A percentile compares a stretch with the other conserved stretches of the same genome.
Conservation (phyloP, 2,113 vertebrate species). For the Oryzias celebensis region DNA sequence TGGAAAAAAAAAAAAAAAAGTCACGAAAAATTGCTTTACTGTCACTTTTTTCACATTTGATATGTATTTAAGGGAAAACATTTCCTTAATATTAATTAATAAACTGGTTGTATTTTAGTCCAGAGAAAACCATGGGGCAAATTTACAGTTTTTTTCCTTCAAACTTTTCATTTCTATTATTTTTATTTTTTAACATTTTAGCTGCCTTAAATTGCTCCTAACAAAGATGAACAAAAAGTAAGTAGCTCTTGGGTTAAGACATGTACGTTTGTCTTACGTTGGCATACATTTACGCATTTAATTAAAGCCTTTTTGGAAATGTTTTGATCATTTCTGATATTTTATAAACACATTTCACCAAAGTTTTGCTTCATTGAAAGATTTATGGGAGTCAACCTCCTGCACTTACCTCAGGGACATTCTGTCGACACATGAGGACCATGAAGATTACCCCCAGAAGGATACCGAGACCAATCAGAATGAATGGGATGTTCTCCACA, state of each 20-base stretch:
- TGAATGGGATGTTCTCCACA: constrained; percentile 86
- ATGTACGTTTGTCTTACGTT: too few relatives aligned
- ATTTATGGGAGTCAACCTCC: background rate
- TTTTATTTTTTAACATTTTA: background rate
- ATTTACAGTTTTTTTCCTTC: too few relatives aligned
- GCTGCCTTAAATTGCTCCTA: background rate
- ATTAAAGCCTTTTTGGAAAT: background rate
- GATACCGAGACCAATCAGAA: constrained; percentile 86
- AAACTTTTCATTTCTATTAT: too few relatives aligned
- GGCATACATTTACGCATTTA: background rate
- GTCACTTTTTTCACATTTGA: too few relatives aligned
- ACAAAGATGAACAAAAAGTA: background rate
- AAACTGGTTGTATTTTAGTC: too few relatives aligned
- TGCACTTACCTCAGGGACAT: constrained; percentile 79
- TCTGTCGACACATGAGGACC: constrained; percentile 80
- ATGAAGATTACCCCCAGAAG: constrained; percentile 84
- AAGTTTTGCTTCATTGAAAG: background rate
- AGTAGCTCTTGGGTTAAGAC: too few relatives aligned
- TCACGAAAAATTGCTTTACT: too few relatives aligned
- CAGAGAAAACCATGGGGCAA: too few relatives aligned
- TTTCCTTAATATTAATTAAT: too few relatives aligned
- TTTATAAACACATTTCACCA: background rate
- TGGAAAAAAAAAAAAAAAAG: constrained; percentile 21
- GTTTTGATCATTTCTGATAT: background rate
- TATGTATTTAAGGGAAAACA: too few relatives aligned